Conservation (phyloP, 2,113 vertebrate species). For the Xiphophorus maculatus region DNA sequence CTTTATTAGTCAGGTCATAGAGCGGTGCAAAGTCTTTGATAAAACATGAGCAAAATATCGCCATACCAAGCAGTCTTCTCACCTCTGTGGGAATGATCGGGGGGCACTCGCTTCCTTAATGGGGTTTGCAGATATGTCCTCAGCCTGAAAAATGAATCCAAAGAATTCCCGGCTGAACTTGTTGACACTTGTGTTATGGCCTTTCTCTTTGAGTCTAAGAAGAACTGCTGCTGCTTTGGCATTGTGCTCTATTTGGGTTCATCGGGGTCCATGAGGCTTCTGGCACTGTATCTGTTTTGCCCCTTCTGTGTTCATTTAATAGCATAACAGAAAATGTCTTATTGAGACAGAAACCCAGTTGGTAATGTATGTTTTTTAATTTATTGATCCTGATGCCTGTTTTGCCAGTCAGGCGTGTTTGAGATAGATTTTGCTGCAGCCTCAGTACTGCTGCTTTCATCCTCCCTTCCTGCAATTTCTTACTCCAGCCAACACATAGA, state of each 20-base stretch:
- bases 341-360: background rate
- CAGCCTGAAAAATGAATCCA: slow-evolving; percentile 23
- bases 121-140: slow-evolving; percentile 22
- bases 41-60: slow-evolving; percentile 32
- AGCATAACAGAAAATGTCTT: background rate
- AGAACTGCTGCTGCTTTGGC: slow-evolving; percentile 12
- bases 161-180: slow-evolving; percentile 24
- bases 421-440: background rate
- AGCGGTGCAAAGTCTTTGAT: slow-evolving; percentile 33
- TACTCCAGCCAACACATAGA: background rate
- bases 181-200: slow-evolving; percentile 17
- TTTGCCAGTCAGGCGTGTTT: background rate
- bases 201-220: slow-evolving; percentile 20
- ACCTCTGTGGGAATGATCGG: background rate
- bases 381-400: background rate
- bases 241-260: no score
- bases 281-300: no score
- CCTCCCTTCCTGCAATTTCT: background rate
- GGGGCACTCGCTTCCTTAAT: background rate
- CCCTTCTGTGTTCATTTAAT: background rate
- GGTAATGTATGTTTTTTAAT: background rate
- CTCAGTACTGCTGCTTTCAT: background rate
- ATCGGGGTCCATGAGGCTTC: no score
- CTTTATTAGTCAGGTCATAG: slow-evolving; percentile 21
- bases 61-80: slow-evolving; percentile 1